These are phyloP conservation scores for Strigamia crassipes DNA, from an alignment of 2,888 invertebrate genomes.

Conservation along the genomic window DNA sequence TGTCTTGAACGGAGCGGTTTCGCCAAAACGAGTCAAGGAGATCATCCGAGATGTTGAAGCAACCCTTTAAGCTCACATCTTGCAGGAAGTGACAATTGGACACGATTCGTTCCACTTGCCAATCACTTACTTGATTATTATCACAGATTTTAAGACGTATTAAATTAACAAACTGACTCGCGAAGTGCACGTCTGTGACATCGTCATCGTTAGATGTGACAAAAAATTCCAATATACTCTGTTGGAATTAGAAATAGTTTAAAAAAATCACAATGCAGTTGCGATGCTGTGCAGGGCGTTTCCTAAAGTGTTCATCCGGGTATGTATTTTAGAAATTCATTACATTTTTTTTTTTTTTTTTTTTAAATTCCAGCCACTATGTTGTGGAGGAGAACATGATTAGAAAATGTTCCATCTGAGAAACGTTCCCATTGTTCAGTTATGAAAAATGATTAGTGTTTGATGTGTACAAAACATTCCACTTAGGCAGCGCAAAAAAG, in stretches of 20 bases:
- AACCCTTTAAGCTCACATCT: not conserved
- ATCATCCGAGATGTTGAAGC: not conserved
- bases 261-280: no score
- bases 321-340: no score
- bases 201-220: not conserved
- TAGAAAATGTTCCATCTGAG: no score
- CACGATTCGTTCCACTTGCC: not conserved
- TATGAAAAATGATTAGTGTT: no score
- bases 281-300: no score
- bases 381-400: no score
- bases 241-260: not conserved
- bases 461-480: no score
- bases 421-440: not conserved
- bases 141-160: not conserved
- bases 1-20: not conserved
- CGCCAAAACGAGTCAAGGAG: not conserved
- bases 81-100: not conserved
- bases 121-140: not conserved
- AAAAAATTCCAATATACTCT: slow-evolving; percentile 2
- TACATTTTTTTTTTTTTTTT: no score
- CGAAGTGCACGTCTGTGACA: not conserved
- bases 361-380: no score
- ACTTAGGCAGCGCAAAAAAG: no score
- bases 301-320: no score
- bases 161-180: not conserved